Conservation (phyloP, 2,797 vertebrate genomes). For the Liparis tanakae region DNA sequence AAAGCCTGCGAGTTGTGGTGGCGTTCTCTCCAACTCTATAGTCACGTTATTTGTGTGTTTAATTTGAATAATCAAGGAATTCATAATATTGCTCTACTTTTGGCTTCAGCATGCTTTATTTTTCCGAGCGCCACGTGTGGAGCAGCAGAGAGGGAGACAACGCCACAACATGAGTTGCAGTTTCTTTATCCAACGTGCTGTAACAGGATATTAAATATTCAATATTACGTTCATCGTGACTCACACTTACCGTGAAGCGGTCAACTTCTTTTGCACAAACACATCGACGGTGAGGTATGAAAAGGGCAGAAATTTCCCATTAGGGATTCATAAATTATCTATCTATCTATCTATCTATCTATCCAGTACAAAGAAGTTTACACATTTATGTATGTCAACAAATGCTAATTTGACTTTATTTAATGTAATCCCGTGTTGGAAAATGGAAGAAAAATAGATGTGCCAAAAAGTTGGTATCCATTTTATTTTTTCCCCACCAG, state of each 20-base stretch:
- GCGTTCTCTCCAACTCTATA: not conserved
- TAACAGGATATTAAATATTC: constrained; percentile 37
- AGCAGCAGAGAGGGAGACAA: constrained; percentile 13
- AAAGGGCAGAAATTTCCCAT: too few relatives aligned
- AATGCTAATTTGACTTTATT: not conserved
- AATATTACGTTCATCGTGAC: constrained; percentile 15
- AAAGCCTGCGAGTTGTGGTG: not conserved
- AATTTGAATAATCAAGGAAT: not conserved
- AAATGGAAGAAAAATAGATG: not conserved
- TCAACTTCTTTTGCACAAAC: constrained; percentile 18
- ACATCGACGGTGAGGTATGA: not conserved
- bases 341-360: too few relatives aligned
- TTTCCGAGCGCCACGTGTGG: not conserved
- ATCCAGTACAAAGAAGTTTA: not conserved
- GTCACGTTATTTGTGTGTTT: not conserved
- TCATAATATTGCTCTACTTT: not conserved
- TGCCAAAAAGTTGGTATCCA: not conserved
- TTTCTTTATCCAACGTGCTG: constrained; percentile 36
- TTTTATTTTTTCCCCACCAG: not conserved
- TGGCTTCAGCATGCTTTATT: constrained; percentile 9
- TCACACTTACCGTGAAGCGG: constrained; percentile 26
- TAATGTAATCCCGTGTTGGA: not conserved
- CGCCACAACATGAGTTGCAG: not conserved
- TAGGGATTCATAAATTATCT: too few relatives aligned
- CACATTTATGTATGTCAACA: not conserved